Conservation (phyloP, 2,113 vertebrate species). For the Scortum barcoo region DNA sequence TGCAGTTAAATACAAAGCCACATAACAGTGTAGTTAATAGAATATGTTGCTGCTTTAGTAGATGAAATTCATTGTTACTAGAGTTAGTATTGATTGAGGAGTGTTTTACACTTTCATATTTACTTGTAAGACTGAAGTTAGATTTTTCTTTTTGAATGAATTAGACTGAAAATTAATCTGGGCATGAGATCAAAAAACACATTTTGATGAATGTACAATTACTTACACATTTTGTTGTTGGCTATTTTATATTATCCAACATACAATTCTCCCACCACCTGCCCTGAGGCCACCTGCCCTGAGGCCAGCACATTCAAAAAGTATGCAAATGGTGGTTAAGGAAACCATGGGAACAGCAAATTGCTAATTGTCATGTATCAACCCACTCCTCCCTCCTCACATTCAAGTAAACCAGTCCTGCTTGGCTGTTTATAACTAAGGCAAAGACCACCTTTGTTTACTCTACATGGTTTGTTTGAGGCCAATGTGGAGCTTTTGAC, state of each 20-base stretch:
- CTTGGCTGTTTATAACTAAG: neutral
- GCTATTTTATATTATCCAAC: conserved; percentile 35
- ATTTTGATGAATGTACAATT: neutral
- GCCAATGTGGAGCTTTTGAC: neutral
- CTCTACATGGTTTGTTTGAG: neutral
- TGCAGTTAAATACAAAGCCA: neutral
- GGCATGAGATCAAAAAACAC: neutral
- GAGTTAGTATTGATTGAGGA: neutral
- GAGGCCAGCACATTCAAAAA: conserved; percentile 69
- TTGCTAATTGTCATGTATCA: conserved; percentile 16
- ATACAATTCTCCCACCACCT: no score
- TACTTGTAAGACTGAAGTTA: neutral
- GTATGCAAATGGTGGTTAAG: conserved; percentile 74
- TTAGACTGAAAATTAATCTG: neutral
- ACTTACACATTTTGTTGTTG: neutral
- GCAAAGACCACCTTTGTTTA: neutral
- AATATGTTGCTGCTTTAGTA: neutral
- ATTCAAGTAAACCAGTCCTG: neutral
- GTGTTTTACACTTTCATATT: neutral
- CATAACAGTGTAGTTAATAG: neutral
- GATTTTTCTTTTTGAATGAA: neutral
- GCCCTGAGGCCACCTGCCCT: conserved; percentile 6
- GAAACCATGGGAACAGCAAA: conserved; percentile 48
- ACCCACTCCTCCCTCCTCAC: neutral
- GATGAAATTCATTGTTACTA: neutral